Conservation (phyloP, 2,113 vertebrate genomes). For the Abramis brama region DNA sequence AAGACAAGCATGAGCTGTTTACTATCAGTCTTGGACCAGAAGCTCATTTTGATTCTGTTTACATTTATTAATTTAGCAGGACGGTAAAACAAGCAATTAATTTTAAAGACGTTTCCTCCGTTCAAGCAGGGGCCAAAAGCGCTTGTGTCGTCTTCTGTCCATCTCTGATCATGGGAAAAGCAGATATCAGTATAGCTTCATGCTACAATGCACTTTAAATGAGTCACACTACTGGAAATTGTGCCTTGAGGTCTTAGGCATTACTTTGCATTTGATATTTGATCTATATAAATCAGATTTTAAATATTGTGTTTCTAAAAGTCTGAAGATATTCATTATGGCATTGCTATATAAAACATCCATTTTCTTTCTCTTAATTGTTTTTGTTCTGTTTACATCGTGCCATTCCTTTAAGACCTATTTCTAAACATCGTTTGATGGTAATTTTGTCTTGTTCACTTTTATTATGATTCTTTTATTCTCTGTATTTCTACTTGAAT, state of each 20-base stretch:
- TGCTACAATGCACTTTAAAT: conserved; percentile 38
- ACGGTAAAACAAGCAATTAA: not conserved
- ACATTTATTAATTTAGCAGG: not conserved
- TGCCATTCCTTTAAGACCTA: not conserved
- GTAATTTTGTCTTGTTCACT: not conserved
- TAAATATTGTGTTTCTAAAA: conserved; percentile 18
- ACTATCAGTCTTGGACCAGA: not conserved
- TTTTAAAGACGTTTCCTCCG: not conserved
- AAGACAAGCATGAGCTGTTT: not conserved
- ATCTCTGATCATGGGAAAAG: not conserved
- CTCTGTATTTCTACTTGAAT: not conserved
- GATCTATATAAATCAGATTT: not conserved
- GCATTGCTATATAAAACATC: not conserved
- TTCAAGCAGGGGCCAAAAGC: not conserved
- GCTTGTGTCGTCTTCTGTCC: not conserved
- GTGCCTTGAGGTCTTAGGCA: not conserved
- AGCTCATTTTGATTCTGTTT: conserved; percentile 9
- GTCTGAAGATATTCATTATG: not conserved
- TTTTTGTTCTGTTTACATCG: not conserved
- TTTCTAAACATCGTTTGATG: not conserved
- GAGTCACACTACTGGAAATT: conserved; percentile 15
- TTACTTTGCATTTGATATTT: not conserved
- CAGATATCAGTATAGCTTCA: conserved; percentile 6
- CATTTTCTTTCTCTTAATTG: conserved; percentile 1
- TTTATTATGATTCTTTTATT: not conserved